phyloP scores from a whole-genome alignment of 2,888 invertebrate genomes.

The Teleogryllus oceanicus region DNA sequence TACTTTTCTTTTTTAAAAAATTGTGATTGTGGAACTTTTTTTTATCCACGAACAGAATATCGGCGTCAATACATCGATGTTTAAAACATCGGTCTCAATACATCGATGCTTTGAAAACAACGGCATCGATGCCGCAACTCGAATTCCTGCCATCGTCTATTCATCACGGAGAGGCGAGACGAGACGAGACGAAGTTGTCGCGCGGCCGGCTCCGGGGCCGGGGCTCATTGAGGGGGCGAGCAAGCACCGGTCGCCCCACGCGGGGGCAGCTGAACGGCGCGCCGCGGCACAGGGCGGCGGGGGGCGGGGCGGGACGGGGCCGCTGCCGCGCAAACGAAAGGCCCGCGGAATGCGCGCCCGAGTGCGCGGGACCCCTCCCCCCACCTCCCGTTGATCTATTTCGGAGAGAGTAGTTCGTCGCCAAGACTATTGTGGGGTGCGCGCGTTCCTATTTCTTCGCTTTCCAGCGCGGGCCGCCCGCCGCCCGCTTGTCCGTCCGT shows the following conservation, averaged over 20 bases:
- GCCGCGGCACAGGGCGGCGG: background rate
- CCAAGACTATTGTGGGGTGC: background rate
- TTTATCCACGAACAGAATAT: too few relatives aligned
- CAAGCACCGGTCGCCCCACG: background rate
- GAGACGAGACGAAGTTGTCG: too few relatives aligned
- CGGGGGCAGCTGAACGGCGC: too few relatives aligned
- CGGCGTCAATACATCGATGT: too few relatives aligned
- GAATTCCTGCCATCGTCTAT: too few relatives aligned
- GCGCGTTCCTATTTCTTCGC: background rate
- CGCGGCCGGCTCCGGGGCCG: background rate
- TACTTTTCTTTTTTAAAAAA: too few relatives aligned
- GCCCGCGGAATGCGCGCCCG: conserved; percentile 1
- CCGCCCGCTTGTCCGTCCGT: background rate
- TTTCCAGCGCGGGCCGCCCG: background rate
- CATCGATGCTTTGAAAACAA: too few relatives aligned
- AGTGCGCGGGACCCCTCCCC: background rate
- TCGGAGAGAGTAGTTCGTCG: background rate
- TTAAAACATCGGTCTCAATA: too few relatives aligned
- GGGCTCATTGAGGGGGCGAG: background rate
- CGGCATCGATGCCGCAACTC: too few relatives aligned
- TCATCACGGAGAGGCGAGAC: too few relatives aligned
- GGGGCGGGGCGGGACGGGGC: background rate
- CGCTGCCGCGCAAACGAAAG: background rate
- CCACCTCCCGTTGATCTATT: background rate
- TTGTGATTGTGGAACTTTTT: too few relatives aligned